Conservation (phyloP, 2,797 vertebrate genomes). For the Hippopotamyrus pictus region DNA sequence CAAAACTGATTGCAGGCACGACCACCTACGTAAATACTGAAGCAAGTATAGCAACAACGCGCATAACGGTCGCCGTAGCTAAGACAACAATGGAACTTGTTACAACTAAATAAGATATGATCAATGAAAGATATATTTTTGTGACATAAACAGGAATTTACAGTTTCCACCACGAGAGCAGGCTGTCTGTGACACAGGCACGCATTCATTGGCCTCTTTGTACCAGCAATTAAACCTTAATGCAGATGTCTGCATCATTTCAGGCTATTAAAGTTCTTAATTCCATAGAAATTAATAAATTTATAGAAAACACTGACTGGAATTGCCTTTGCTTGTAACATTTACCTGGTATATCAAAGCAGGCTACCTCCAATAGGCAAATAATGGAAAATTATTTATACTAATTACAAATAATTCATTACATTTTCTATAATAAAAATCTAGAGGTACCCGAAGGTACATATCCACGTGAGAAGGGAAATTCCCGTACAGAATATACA, state of each 20-base stretch:
- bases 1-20: neutral
- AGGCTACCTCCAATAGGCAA: neutral
- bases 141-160: neutral
- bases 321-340: neutral
- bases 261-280: neutral
- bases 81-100: neutral
- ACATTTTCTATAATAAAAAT: neutral
- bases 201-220: neutral
- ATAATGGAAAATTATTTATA: neutral
- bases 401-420: neutral
- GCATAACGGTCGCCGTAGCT: neutral
- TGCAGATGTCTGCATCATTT: neutral
- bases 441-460: neutral
- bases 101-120: neutral
- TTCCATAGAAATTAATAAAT: neutral
- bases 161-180: neutral
- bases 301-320: neutral
- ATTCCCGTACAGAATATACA: neutral
- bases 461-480: neutral
- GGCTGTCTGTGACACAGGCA: neutral
- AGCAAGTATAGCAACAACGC: neutral
- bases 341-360: neutral
- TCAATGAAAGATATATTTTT: neutral
- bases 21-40: neutral
- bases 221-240: too few relatives aligned